Base-by-base conservation (phyloP, 2,888 invertebrate species). In the Lithosia quadra region DNA sequence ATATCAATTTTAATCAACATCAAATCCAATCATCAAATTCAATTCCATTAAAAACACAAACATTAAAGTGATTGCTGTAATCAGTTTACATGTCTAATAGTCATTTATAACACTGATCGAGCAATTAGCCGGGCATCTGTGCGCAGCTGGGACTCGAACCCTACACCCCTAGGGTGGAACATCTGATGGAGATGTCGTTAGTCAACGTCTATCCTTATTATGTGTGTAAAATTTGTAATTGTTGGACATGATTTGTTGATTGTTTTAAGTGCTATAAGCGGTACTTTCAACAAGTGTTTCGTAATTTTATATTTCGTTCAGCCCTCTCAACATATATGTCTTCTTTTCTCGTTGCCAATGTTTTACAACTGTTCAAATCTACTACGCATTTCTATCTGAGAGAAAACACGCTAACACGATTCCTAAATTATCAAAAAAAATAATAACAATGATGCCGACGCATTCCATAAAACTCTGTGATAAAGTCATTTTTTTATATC, bases 91-190 rank as follows among this genome's bases (percentile, higher is more conserved):
- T 64, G 58, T 65, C 73, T 71, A 80, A 77, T 80, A 73, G 72
- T 76, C 75, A 77, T 80, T 81, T 84, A 84, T 85, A 82, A 81
- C 77, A 71, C 74, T 77, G 79, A 79, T 81, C 79, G 78, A 73
- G 79, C 80, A 83, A 88, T 89, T 88, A 87, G 80, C 66, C 68
- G 74, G 76, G 68, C 88, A 87, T 84, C 87, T 88, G 87, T 65
- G 82, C 80, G 64, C 82, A 81, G 77, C 72, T 75, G 81, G 81
- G 82, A 79, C 74, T 79, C 80, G 78, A 81, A 84, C 80, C 76
- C 78, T 56, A 72, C 74, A 72, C 80, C 84, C 84, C 80, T 78
- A 68, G 68, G 77, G 68, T 70, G 74, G 74, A 71, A 73, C 72
- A 74, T 77, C 79, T 75, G 76, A 76, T 75, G 78, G 73, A 76